Evolutionary conservation across 2,888 invertebrate genomes (phyloP), one percentile per base, ranked within the genome.

Genomic region (Diarsia mendica): DNA sequence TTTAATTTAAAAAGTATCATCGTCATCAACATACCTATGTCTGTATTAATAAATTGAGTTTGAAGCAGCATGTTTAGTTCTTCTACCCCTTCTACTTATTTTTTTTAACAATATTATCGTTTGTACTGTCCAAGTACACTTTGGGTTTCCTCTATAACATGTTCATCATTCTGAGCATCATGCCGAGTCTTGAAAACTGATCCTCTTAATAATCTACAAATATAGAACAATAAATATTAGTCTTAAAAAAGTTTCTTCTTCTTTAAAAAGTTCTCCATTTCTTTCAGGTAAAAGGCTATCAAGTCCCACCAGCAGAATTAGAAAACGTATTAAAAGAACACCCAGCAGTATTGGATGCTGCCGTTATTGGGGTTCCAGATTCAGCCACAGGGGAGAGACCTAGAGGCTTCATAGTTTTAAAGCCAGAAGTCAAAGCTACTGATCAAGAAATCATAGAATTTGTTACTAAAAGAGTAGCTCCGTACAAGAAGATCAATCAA

Each of bases 271-370:
- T 3, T 58, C 1, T 58, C 3, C 3, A 18, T 64, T 58, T 67
- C 63, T 89, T 87, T 10, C 87, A 95, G 95, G 98, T 98, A 0
- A 97, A 97, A 92, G 97, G 96, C 3, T 97, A 96, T 89, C 97
- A 98, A 97, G 99, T 99, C 11, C 97, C 99, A 15, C 99, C 99
- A 33, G 99, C 99, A 0, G 99, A 99, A 93, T 92, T 99, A 46
- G 99, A 99, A 93, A 97, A 97, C 69, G 89, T 98, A 8, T 90
- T 98, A 1, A 97, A 98, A 77, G 97, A 97, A 63, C 98, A 98
- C 92, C 98, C 98, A 0, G 97, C 97, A 46, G 97, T 99, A 0
- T 92, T 96, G 18, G 99, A 99, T 88, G 98, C 98, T 0, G 99
- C 98, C 0, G 99, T 99, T 0, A 96, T 99, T 78, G 99, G 98